phyloP scores from a whole-genome alignment of 2,888 invertebrate genomes.

The Phasia obesa region DNA sequence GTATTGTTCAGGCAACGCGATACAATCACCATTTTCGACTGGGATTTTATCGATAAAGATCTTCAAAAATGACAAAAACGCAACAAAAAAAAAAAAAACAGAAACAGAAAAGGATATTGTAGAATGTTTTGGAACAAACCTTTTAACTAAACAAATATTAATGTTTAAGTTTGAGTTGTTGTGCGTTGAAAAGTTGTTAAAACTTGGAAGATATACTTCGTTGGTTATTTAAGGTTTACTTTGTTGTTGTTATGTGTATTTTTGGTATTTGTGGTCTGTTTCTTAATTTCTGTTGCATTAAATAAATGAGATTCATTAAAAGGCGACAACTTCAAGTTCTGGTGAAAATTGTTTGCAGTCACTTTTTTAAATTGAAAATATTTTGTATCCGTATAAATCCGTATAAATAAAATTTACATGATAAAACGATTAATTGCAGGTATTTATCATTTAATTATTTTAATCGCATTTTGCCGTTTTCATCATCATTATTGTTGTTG shows the following conservation, averaged over 20 bases:
- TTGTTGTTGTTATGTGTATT: constrained; percentile 31
- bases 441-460: constrained; percentile 81
- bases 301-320: constrained; percentile 79
- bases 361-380: constrained; percentile 79
- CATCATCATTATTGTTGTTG: constrained; percentile 31
- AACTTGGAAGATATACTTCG: constrained; percentile 35
- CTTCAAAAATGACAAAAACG: constrained; percentile 70
- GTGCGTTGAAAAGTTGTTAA: constrained; percentile 25
- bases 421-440: constrained; percentile 78
- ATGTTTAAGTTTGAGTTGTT: background rate
- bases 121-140: constrained; percentile 74
- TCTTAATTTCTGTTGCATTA: constrained; percentile 71
- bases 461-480: constrained; percentile 65
- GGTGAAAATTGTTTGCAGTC: constrained; percentile 81
- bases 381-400: constrained; percentile 75
- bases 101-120: constrained; percentile 78
- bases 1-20: constrained; percentile 53
- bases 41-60: constrained; percentile 78
- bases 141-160: background rate
- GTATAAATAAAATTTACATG: constrained; percentile 77
- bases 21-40: constrained; percentile 73
- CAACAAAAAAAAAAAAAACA: background rate
- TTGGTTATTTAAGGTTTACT: constrained; percentile 51
- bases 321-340: constrained; percentile 81
- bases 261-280: constrained; percentile 65